Base-by-base conservation (phyloP, 2,113 vertebrate genomes). In the Octodon degus region DNA sequence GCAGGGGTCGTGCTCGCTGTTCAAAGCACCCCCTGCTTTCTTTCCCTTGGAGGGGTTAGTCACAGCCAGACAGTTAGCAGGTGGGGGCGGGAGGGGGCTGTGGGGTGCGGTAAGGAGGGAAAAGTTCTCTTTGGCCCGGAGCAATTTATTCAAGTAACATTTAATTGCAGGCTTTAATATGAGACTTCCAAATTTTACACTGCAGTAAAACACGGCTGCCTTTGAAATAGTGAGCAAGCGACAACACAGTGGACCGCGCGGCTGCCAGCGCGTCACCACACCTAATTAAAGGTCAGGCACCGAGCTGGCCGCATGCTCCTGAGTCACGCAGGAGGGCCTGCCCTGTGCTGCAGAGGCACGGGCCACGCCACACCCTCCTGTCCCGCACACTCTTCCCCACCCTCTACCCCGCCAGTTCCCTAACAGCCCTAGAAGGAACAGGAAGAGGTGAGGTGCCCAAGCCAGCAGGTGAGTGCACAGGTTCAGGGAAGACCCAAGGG, bases 161-260 rank as follows among this genome's bases (percentile, higher is more conserved):
- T 96, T 97, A 90, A 96, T 95, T 95, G 94, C 37, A 92, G 63
- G 50, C 76, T 96, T 96, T 97, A 94, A 96, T 96, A 90, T 27
- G 90, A 97, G 93, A 95, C 92, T 95, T 97, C 94, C 90, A 96
- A 96, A 96, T 97, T 97, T 96, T 96, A 97, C 86, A 68, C 67
- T 34, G 4, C 86, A 93, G 85, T 98, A 97, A 97, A 97, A 92
- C 93, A 92, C 81, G 77, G 77, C 86, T 72, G 88, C 65, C 95
- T 97, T 97, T 97, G 97, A 97, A 93, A 96, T 98, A 91, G 95
- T 95, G 62, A 89, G 85, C 95, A 55, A 86, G 72, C 91, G 47
- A 85, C 40, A 34, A 63, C 32, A 0, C 6, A 43, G 77, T 74
- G 82, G 89, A 50, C 91, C 91, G 53, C 47, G 62, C 94, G 37